A percentile compares a stretch with the other conserved stretches of the same genome.
Evolutionary conservation across 2,888 invertebrate species (phyloP).

Genomic region (Elgonia sp.): DNA sequence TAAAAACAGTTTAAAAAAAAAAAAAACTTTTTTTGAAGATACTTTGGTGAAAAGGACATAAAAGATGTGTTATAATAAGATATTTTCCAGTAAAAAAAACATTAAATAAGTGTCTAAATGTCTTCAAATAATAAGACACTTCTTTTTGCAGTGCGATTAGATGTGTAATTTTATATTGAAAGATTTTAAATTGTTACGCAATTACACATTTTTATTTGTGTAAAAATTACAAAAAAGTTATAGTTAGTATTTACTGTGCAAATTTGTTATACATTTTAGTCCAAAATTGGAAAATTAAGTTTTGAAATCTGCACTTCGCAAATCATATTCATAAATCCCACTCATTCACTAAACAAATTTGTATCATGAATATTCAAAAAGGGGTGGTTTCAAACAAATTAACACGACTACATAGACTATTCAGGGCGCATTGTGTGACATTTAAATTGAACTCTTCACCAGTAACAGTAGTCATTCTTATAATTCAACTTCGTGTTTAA

Average conservation of each 20-base stretch:
- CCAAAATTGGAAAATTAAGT: not conserved
- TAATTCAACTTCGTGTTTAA: not conserved
- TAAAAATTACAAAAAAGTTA: not conserved
- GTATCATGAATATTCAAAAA: conserved; percentile 33
- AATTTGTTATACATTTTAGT: not conserved
- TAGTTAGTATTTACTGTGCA: not conserved
- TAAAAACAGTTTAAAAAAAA: too few relatives aligned
- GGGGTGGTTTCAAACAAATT: conserved; percentile 31
- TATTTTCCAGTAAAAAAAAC: too few relatives aligned
- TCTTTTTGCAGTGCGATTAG: too few relatives aligned
- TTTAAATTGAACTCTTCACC: conserved; percentile 10
- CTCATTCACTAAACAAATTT: conserved; percentile 33
- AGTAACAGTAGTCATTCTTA: not conserved
- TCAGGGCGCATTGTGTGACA: conserved; percentile 26
- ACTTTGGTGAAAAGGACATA: too few relatives aligned
- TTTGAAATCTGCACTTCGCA: not conserved
- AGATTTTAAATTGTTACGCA: too few relatives aligned
- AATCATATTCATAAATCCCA: conserved; percentile 27
- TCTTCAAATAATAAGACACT: too few relatives aligned
- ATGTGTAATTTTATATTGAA: too few relatives aligned
- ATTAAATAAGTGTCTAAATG: too few relatives aligned
- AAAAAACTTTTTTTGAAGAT: too few relatives aligned
- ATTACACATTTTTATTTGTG: not conserved
- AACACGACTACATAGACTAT: conserved; percentile 21
- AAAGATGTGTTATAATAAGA: too few relatives aligned